These are phyloP conservation scores for Scopus umbretta DNA, from an alignment of 2,113 vertebrate species.

Conservation along the genomic window DNA sequence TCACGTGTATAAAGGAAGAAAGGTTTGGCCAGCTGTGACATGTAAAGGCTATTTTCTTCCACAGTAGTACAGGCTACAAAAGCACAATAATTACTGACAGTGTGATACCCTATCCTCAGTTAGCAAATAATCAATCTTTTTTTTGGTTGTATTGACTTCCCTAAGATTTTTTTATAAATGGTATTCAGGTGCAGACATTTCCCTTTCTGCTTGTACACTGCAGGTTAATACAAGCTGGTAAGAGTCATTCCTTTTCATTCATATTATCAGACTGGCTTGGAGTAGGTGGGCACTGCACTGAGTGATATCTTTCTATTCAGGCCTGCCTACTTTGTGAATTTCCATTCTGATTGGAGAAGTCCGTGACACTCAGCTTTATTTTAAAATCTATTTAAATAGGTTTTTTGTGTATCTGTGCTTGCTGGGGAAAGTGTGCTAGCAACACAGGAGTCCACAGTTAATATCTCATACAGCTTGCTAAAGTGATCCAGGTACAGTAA, in stretches of 20 bases:
- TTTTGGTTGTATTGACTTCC: neutral
- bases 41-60: neutral
- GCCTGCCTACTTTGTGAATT: neutral
- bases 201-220: neutral
- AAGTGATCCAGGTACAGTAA: neutral
- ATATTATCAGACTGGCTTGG: neutral
- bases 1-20: neutral
- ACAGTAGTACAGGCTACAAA: neutral
- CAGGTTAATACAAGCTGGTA: neutral
- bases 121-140: neutral
- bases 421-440: neutral
- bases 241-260: neutral
- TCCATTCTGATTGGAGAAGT: neutral
- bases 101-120: neutral
- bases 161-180: neutral
- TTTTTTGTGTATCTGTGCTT: neutral
- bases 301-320: neutral
- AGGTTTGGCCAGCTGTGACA: neutral
- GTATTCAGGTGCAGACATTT: neutral
- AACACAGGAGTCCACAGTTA: neutral
- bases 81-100: neutral
- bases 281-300: neutral
- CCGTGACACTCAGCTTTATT: conserved; percentile 19
- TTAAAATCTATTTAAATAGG: conserved; percentile 24
- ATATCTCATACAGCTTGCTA: neutral